Evolutionary conservation across 1,140 invertebrate genomes (phyloP).

Genomic region (Drosophila neocordata): DNA sequence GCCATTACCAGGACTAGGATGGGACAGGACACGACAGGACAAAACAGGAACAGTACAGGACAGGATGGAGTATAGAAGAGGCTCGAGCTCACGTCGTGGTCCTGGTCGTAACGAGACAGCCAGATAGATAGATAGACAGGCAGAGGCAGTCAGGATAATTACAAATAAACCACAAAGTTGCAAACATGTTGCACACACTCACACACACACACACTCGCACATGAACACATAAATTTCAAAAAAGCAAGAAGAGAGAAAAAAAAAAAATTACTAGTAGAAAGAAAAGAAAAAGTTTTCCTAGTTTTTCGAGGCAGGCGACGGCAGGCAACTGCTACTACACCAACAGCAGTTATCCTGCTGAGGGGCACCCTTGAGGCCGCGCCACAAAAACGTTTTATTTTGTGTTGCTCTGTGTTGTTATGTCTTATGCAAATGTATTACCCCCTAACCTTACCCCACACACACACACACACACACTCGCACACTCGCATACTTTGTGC

Average conservation of each 20-base stretch:
- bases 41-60: background rate
- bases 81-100: slow-evolving; percentile 49
- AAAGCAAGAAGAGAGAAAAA: slow-evolving; percentile 32
- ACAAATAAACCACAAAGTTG: slow-evolving; percentile 80
- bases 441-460: slow-evolving; percentile 9
- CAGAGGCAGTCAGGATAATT: slow-evolving; percentile 63
- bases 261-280: slow-evolving; percentile 7
- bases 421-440: slow-evolving; percentile 73
- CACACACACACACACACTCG: background rate
- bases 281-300: slow-evolving; percentile 50
- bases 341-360: slow-evolving; percentile 28
- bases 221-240: slow-evolving; percentile 46
- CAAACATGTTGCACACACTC: slow-evolving; percentile 66
- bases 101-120: slow-evolving; percentile 46
- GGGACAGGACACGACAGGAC: background rate
- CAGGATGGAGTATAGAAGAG: background rate
- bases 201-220: slow-evolving; percentile 29
- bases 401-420: slow-evolving; percentile 46
- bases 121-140: slow-evolving; percentile 35
- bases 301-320: background rate
- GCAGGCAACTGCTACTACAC: background rate
- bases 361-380: slow-evolving; percentile 38
- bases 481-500: slow-evolving; percentile 39
- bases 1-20: slow-evolving; percentile 49
- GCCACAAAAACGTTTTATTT: slow-evolving; percentile 61